Percentiles rank a stretch among this genome's conserved stretches.
These are phyloP conservation scores for Hemithea aestivaria DNA, from an alignment of 2,888 invertebrate genomes.

Conservation along the genomic window DNA sequence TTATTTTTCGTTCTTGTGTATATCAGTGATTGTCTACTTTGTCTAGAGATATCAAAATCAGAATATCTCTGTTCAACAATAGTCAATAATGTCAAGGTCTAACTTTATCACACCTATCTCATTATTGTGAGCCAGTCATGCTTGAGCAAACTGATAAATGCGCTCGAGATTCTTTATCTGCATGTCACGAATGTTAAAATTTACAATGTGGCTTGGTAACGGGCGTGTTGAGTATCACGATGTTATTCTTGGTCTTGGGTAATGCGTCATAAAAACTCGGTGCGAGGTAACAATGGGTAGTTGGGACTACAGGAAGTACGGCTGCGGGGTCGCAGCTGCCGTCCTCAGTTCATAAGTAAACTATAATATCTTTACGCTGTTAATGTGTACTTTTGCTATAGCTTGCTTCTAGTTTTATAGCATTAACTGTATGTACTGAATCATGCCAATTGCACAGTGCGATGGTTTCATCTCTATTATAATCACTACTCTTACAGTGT, in stretches of 20 bases:
- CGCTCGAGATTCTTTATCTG: constrained; percentile 27
- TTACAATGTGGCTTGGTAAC: constrained; percentile 35
- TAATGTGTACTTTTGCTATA: constrained; percentile 9
- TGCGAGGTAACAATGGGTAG: constrained; percentile 60
- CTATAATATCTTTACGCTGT: constrained; percentile 17
- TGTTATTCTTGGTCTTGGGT: constrained; percentile 31
- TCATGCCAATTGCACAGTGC: no score
- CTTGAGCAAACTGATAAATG: constrained; percentile 11
- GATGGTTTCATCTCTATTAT: no score
- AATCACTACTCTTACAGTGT: no score
- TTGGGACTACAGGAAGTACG: constrained; percentile 65
- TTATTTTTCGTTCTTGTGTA: no score
- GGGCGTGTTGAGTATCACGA: constrained; percentile 30
- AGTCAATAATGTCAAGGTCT: constrained; percentile 21
- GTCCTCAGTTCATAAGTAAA: constrained; percentile 23
- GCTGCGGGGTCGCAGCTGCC: constrained; percentile 60
- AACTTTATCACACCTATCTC: constrained; percentile 10
- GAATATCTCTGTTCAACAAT: no score
- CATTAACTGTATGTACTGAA: no score
- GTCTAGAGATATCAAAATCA: constrained; percentile 4
- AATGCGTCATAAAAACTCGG: constrained; percentile 52
- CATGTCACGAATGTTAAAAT: constrained; percentile 38
- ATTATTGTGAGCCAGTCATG: constrained; percentile 16
- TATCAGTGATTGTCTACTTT: background rate
- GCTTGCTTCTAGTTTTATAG: no score